Evolutionary conservation across 2,113 vertebrate genomes (phyloP).

Genomic region (Perca flavescens): DNA sequence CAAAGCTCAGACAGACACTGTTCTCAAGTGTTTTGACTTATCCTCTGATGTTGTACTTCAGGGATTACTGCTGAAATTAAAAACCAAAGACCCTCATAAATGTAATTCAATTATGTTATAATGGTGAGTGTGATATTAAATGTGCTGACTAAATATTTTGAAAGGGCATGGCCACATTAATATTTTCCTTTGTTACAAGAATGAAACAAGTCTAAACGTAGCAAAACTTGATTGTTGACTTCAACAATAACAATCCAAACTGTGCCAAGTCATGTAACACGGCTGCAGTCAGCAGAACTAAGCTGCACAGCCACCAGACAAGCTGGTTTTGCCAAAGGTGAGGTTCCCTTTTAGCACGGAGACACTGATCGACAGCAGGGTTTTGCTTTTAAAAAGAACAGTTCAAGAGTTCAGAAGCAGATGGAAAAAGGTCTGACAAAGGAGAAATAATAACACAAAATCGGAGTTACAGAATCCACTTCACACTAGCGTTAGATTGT

Average conservation of each 20-base stretch:
- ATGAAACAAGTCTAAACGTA: not conserved
- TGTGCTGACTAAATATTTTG: not conserved
- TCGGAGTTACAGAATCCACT: not conserved
- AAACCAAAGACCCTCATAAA: not conserved
- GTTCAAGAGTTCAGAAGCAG: not conserved
- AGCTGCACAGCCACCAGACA: constrained; percentile 45
- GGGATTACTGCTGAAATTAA: constrained; percentile 40
- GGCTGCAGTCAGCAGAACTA: constrained; percentile 21
- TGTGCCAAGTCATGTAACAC: not conserved
- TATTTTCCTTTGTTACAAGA: not conserved
- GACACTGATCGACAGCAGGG: constrained; percentile 23
- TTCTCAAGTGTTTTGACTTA: constrained; percentile 56
- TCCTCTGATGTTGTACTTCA: constrained; percentile 32
- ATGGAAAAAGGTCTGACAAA: not conserved
- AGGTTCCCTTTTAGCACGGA: constrained; percentile 34
- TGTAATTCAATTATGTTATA: not conserved
- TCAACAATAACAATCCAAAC: constrained; percentile 8
- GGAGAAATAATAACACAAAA: not conserved
- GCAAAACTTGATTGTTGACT: constrained; percentile 41
- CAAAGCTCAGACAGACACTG: constrained; percentile 55
- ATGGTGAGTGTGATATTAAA: not conserved
- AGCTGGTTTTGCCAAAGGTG: constrained; percentile 59
- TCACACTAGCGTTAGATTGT: not conserved
- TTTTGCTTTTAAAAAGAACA: constrained; percentile 9
- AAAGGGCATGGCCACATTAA: not conserved